phyloP scores from a whole-genome alignment of 2,113 vertebrate genomes.

The Pachyramphus minor region DNA sequence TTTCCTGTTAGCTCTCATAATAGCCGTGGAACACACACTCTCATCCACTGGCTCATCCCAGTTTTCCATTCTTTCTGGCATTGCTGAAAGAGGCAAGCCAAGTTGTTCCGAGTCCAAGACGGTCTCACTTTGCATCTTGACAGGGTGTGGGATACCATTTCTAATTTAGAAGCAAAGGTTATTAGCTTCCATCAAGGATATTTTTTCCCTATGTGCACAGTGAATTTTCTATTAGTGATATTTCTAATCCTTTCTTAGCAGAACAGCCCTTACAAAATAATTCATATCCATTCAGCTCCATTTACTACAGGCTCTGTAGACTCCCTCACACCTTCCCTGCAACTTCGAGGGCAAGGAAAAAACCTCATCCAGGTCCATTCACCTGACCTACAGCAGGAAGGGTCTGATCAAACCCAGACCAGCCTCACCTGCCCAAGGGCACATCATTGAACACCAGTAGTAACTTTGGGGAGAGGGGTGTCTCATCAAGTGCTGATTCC shows the following conservation, averaged over 20 bases:
- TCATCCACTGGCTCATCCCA: background rate
- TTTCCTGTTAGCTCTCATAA: background rate
- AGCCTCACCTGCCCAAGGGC: background rate
- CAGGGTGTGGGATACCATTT: background rate
- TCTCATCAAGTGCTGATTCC: background rate
- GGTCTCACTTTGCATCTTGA: background rate
- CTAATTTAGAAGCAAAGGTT: background rate
- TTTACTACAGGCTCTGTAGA: background rate
- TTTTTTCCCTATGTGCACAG: background rate
- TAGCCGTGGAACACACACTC: background rate
- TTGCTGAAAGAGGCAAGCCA: background rate
- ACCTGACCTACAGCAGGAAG: background rate
- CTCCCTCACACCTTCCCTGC: background rate
- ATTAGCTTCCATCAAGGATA: background rate
- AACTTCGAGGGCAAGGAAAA: background rate
- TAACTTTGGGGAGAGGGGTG: background rate
- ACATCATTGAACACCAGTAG: rapidly evolving
- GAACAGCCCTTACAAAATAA: background rate
- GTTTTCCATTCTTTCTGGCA: background rate
- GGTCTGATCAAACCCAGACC: background rate
- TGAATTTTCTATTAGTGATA: background rate
- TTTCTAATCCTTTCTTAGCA: background rate
- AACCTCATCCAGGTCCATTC: background rate
- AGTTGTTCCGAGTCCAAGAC: background rate
- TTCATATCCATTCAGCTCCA: background rate